These are phyloP conservation scores for Anthoscopus minutus DNA, from an alignment of 2,113 vertebrate species.

Conservation along the genomic window DNA sequence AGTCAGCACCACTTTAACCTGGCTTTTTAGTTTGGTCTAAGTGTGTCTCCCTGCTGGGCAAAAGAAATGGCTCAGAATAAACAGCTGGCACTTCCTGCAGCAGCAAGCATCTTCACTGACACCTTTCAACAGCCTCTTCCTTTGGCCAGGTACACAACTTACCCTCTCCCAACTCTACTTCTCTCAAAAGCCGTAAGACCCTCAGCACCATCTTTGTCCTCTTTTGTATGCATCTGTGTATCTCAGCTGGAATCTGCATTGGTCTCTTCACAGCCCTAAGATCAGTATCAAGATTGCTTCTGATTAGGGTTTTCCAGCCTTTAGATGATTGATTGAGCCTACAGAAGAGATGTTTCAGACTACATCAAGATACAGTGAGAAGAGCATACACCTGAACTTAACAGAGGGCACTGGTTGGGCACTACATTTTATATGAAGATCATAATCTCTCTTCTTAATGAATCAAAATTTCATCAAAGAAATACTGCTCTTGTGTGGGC, in stretches of 20 bases:
- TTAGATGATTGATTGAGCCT: not conserved
- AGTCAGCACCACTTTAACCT: not conserved
- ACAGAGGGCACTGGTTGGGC: not conserved
- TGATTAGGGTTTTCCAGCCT: not conserved
- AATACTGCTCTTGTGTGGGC: not conserved
- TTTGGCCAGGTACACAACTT: not conserved
- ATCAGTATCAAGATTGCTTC: not conserved
- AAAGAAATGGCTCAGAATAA: not conserved
- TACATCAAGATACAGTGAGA: not conserved
- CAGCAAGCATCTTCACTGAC: not conserved
- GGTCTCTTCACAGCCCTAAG: not conserved
- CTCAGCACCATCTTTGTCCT: not conserved
- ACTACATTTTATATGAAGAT: not conserved
- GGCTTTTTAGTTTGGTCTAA: not conserved
- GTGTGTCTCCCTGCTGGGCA: not conserved
- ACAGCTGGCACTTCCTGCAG: not conserved
- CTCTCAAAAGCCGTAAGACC: not conserved
- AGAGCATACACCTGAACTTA: not conserved
- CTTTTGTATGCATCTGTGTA: not conserved
- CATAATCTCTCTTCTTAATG: not conserved
- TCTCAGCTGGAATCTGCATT: not conserved
- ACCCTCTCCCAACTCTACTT: not conserved
- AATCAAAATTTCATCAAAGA: not conserved
- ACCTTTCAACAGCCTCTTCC: not conserved
- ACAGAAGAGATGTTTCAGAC: not conserved